Base-by-base conservation (phyloP, 2,797 vertebrate genomes). In the Nannoperca obscura region DNA sequence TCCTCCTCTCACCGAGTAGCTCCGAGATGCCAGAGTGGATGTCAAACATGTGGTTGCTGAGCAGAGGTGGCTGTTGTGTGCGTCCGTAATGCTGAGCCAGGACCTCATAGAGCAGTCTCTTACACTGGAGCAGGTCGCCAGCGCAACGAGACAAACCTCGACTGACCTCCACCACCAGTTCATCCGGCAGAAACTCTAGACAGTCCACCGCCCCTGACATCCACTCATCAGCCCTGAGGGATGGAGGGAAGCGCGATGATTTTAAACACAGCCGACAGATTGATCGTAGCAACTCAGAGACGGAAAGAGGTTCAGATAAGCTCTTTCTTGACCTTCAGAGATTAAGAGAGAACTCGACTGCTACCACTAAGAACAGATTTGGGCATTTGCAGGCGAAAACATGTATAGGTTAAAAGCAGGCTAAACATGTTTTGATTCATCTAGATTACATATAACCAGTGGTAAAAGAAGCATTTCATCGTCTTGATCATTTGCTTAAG, bases 11-110 rank as follows among this genome's bases (percentile, higher is more conserved):
- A 99, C 98, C 97, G 1, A 99, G 84, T 0, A 99, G 94, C 66
- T 99, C 98, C 0, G 97, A 96, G 88, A 99, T 97, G 76, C 97
- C 97, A 0, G 95, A 95, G 80, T 99, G 97, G 77, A 99, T 97
- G 85, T 99, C 97, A 50, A 97, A 96, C 4, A 97, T 88, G 1
- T 97, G 96, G 89, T 95, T 98, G 91, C 83, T 94, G 68, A 99
- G 94, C 62, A 99, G 94, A 0, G 98, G 96, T 0, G 95, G 93
- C 73, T 96, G 95, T 24, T 93, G 96, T 0, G 84, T 60, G 72
- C 95, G 93, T 78, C 95, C 86, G 0, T 99, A 99, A 80, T 98
- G 95, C 84, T 94, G 96, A 52, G 95, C 91, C 57, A 99, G 94
- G 67, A 95, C 91, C 58, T 96, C 93, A 76, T 98, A 98, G 5